A percentile compares a stretch with the other conserved stretches of the same genome.
phyloP scores from a whole-genome alignment of 1,140 invertebrate species.

The Drosophila subobscura region DNA sequence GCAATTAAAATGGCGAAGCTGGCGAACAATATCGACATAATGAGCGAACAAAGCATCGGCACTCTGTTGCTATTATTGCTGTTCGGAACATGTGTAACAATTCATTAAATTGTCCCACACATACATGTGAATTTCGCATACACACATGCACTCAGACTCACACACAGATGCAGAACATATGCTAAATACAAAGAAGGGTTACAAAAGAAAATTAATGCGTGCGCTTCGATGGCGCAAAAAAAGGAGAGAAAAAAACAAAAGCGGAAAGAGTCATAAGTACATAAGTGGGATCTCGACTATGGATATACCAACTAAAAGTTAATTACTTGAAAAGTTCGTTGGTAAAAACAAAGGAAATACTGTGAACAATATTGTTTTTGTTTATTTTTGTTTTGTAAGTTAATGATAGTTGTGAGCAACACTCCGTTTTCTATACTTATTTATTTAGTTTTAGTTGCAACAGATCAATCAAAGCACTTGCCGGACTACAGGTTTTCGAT shows the following conservation, averaged over 20 bases:
- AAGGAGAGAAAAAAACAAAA: background rate
- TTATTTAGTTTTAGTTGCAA: too few relatives aligned
- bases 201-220: constrained; percentile 72
- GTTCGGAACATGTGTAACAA: constrained; percentile 68
- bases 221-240: constrained; percentile 57
- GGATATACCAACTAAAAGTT: too few relatives aligned
- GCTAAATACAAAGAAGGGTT: constrained; percentile 63
- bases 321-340: too few relatives aligned
- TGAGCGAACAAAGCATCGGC: constrained; percentile 64
- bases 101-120: constrained; percentile 61
- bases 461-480: too few relatives aligned
- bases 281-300: too few relatives aligned
- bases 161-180: constrained; percentile 34
- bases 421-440: too few relatives aligned
- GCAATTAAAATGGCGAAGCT: constrained; percentile 53
- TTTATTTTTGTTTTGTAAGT: too few relatives aligned
- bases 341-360: too few relatives aligned
- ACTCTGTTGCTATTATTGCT: constrained; percentile 67
- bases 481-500: too few relatives aligned
- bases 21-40: constrained; percentile 69
- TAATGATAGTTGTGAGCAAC: too few relatives aligned
- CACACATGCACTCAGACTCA: constrained; percentile 7
- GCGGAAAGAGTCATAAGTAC: background rate
- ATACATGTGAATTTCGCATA: background rate
- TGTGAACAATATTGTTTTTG: too few relatives aligned